These are phyloP conservation scores for Drosophila murphyi DNA, from an alignment of 1,140 invertebrate genomes.

Conservation along the genomic window DNA sequence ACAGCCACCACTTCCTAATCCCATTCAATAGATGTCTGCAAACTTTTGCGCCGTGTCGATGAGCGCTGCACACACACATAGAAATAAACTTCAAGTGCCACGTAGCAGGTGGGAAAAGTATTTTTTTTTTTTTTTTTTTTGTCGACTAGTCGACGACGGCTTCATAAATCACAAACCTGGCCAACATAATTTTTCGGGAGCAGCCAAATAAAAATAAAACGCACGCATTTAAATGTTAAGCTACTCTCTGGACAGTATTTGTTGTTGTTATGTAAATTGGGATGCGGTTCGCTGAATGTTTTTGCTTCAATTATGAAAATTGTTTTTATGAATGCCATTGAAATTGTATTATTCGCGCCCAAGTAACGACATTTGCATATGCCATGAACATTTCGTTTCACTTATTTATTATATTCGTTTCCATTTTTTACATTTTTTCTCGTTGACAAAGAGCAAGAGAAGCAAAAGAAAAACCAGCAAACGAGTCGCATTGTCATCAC, in stretches of 20 bases:
- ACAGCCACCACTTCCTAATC: slow-evolving; percentile 10
- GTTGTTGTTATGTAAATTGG: slow-evolving; percentile 61
- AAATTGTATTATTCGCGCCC: slow-evolving; percentile 81
- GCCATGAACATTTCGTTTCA: slow-evolving; percentile 39
- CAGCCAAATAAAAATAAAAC: background rate
- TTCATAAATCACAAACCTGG: slow-evolving; percentile 37
- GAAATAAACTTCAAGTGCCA: slow-evolving; percentile 53
- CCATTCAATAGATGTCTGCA: slow-evolving; percentile 70
- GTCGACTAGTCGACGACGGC: slow-evolving; percentile 21
- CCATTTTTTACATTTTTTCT: background rate
- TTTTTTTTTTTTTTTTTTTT: slow-evolving; percentile 1
- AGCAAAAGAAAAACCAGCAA: slow-evolving; percentile 3
- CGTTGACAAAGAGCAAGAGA: background rate
- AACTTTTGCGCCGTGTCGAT: slow-evolving; percentile 54
- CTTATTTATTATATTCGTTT: slow-evolving; percentile 44
- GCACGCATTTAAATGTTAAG: slow-evolving; percentile 44
- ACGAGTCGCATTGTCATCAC: slow-evolving; percentile 18
- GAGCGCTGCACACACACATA: slow-evolving; percentile 5
- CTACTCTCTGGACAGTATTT: slow-evolving; percentile 26
- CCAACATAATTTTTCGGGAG: slow-evolving; percentile 25
- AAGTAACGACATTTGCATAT: slow-evolving; percentile 73
- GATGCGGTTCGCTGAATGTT: slow-evolving; percentile 51
- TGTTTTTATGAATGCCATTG: slow-evolving; percentile 75
- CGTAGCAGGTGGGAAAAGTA: slow-evolving; percentile 36
- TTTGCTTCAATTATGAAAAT: slow-evolving; percentile 76